A percentile compares a stretch with the other conserved stretches of the same genome.
Conservation (phyloP, 2,888 invertebrate genomes). For the Nomada flava region DNA sequence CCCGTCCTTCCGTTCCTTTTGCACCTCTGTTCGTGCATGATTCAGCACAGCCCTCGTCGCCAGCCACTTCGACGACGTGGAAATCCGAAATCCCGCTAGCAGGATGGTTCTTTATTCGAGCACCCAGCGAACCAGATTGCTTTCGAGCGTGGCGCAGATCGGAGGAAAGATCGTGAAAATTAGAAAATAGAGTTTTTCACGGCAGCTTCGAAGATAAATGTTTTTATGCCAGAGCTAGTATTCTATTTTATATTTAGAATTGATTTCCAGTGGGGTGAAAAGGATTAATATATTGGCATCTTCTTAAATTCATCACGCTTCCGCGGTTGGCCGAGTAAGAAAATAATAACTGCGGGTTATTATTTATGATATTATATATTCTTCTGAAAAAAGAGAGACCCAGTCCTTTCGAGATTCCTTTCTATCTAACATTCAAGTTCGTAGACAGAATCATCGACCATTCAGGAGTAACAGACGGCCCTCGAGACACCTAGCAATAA, state of each 20-base stretch:
- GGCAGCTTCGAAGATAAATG: neutral
- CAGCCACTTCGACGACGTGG: constrained; percentile 19
- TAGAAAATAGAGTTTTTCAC: constrained; percentile 4
- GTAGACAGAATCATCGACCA: no score
- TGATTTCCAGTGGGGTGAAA: no score
- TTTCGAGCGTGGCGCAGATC: neutral
- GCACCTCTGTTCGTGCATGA: constrained; percentile 44
- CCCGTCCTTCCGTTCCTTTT: constrained; percentile 25
- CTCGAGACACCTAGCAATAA: no score
- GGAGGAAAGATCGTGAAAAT: constrained; percentile 8
- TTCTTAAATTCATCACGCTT: no score
- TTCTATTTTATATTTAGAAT: neutral
- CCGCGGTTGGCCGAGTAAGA: no score
- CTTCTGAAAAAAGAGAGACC: no score
- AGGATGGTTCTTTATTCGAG: constrained; percentile 1
- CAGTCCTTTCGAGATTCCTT: no score
- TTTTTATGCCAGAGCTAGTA: neutral
- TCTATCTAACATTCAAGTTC: no score
- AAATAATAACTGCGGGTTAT: no score
- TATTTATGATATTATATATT: no score
- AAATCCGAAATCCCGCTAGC: constrained; percentile 35
- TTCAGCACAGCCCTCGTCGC: constrained; percentile 39
- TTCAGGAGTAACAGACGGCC: no score
- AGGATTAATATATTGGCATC: no score
- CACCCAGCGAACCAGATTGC: constrained; percentile 29